These are phyloP conservation scores for Sterrhoptilus dennistouni DNA, from an alignment of 2,113 vertebrate species.

Conservation along the genomic window DNA sequence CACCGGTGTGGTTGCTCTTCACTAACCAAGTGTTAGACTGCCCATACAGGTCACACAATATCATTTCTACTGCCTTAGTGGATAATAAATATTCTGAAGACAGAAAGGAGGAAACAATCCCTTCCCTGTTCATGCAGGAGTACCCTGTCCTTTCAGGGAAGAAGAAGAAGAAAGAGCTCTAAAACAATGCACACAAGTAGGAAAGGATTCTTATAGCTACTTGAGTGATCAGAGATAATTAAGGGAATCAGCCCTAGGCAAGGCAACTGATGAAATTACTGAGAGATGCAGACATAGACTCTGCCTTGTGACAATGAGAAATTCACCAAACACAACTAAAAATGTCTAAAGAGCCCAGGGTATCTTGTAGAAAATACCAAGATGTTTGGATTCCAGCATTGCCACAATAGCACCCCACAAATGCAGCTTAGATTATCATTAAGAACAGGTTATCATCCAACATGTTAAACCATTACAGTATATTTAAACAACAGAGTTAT, in stretches of 20 bases:
- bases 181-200: background rate
- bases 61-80: background rate
- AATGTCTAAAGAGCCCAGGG: background rate
- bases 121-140: background rate
- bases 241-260: background rate
- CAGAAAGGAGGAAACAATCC: background rate
- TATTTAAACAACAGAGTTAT: fast-evolving
- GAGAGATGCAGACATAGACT: background rate
- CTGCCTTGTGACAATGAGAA: background rate
- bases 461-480: background rate
- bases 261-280: background rate
- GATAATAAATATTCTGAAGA: background rate
- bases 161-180: background rate
- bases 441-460: background rate
- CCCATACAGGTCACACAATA: background rate
- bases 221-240: background rate
- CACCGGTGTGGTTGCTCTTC: background rate
- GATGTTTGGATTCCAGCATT: background rate
- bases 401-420: background rate
- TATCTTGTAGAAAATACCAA: background rate
- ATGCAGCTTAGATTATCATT: background rate
- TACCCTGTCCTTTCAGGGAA: background rate
- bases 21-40: background rate
- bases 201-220: background rate
- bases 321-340: background rate